Base-by-base conservation (phyloP, 2,888 invertebrate genomes). In the Aleiodes alternator region DNA sequence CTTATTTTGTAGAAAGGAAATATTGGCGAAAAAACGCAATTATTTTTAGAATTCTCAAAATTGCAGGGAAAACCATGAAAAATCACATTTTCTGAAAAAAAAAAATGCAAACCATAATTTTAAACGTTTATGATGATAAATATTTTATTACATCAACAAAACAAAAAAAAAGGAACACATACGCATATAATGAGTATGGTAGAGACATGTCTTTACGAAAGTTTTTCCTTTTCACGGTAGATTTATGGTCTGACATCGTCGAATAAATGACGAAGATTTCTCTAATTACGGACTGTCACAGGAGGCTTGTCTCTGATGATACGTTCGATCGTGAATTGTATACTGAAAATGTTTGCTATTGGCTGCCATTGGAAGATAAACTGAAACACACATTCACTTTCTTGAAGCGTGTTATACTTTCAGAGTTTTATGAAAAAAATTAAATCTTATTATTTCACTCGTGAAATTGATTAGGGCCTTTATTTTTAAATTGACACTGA, bases 221-320 rank as follows among this genome's bases (percentile, higher is more conserved):
- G 50, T 56, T 16, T 76, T 76, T 50, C 69, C 78, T 76, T 77
- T 79, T 77, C 78, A 75, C 57, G 66, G 69, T 57, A 77, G 80
- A 81, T 81, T 80, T 80, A 81, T 81, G 50, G 79, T 78, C 68
- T 76, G 72, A 71, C 78, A 69, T 79, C 75, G 68, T 68, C 71
- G 76, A 80, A 81, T 80, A 80, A 80, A 81, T 80, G 76, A 80
- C 79, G 79, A 80, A 80, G 78, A 81, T 79, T 81, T 80, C 79
- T 81, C 80, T 81, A 80, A 81, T 81, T 81, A 80, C 73, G 73
- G 61, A 75, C 73, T 71, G 73, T 78, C 77, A 76, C 14, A 11
- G 12, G 38, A n/a, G n/a, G 59, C 68, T 76, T 79, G 76, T 76
- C 77, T 48, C 77, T 78, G 77, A 81, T 76, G 75, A 78, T 72